Percentiles rank a stretch among this genome's conserved stretches.
phyloP scores from a whole-genome alignment of 1,140 invertebrate species.

The Hycleus phaleratus region DNA sequence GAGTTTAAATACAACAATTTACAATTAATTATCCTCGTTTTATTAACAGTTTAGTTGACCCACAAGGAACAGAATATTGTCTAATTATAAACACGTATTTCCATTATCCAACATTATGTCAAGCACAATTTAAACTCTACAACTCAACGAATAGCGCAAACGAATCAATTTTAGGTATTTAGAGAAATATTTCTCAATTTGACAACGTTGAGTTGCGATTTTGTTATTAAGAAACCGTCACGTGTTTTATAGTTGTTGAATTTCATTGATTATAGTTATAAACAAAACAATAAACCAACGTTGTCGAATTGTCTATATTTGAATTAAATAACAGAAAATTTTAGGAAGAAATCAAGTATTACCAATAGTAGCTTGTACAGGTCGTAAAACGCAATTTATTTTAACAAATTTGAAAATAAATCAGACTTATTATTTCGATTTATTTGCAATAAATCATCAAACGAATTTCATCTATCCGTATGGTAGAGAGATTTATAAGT shows the following conservation, averaged over 20 bases:
- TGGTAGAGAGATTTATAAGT: constrained; percentile 30
- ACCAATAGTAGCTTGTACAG: constrained; percentile 47
- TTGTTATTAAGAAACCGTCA: neutral
- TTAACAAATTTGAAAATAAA: constrained; percentile 47
- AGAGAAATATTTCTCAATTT: neutral
- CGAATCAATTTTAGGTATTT: neutral
- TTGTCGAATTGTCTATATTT: too few relatives aligned
- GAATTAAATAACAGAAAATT: too few relatives aligned
- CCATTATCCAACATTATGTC: constrained; percentile 50
- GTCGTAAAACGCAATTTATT: constrained; percentile 47
- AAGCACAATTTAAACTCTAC: constrained; percentile 33
- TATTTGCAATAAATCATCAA: constrained; percentile 41
- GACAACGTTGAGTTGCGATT: neutral
- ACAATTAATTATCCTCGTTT: neutral
- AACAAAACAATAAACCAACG: too few relatives aligned
- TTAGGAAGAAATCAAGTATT: too few relatives aligned
- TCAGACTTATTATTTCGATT: constrained; percentile 42
- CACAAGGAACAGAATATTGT: constrained; percentile 50
- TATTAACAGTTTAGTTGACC: constrained; percentile 48
- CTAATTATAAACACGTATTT: constrained; percentile 48
- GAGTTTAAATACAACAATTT: neutral
- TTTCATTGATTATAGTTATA: too few relatives aligned
- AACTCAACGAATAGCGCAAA: neutral
- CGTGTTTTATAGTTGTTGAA: too few relatives aligned
- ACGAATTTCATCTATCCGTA: constrained; percentile 43